phyloP scores from a whole-genome alignment of 2,113 vertebrate genomes.

The Geococcyx californianus region DNA sequence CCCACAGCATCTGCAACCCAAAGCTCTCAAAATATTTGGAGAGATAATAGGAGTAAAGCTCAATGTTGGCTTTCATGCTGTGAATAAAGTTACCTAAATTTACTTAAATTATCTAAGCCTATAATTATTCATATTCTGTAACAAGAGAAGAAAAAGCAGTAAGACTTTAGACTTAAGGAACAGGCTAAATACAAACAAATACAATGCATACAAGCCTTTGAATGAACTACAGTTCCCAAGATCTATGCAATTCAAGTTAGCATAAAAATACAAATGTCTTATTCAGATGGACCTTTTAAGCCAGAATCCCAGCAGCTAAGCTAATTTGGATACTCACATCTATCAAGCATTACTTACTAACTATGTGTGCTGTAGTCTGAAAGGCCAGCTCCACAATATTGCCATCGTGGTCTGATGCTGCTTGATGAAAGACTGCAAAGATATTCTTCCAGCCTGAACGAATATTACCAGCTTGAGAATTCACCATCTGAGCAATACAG shows the following conservation, averaged over 20 bases:
- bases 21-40: neutral
- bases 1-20: neutral
- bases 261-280: neutral
- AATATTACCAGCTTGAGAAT: constrained; percentile 94
- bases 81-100: neutral
- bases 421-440: constrained; percentile 97
- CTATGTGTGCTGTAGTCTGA: constrained; percentile 94
- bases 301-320: neutral
- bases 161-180: neutral
- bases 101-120: neutral
- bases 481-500: constrained; percentile 97
- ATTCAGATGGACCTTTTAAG: neutral
- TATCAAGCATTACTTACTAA: constrained; percentile 83
- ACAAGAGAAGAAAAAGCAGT: neutral
- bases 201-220: too few relatives aligned
- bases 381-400: constrained; percentile 96
- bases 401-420: constrained; percentile 91
- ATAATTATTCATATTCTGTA: neutral
- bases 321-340: neutral
- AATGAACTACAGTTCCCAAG: too few relatives aligned
- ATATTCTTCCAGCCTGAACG: constrained; percentile 99
- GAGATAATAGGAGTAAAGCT: neutral
- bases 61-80: neutral
- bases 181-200: too few relatives aligned
- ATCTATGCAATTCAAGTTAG: too few relatives aligned